These are phyloP conservation scores for Spea bombifrons DNA, from an alignment of 2,113 vertebrate species.

Conservation along the genomic window DNA sequence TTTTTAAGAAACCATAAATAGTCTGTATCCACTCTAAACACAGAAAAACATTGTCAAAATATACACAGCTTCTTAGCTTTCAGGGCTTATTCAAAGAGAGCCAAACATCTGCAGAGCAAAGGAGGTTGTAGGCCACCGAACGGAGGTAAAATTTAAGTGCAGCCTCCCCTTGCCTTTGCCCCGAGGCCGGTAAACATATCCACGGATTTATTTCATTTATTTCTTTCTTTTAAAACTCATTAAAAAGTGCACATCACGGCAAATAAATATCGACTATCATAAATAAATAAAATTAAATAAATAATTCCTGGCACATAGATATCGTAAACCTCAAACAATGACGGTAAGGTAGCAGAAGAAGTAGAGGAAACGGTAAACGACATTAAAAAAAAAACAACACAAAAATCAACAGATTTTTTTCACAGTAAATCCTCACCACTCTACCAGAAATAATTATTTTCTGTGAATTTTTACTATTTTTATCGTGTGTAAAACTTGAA, in stretches of 20 bases:
- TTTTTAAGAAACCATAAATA: constrained; percentile 47
- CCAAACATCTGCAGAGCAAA: background rate
- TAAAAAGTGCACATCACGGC: constrained; percentile 63
- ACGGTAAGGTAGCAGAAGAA: background rate
- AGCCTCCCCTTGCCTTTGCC: background rate
- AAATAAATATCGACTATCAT: constrained; percentile 65
- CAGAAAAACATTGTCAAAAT: constrained; percentile 37
- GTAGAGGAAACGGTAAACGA: background rate
- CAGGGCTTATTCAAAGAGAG: constrained; percentile 25
- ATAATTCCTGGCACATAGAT: constrained; percentile 56
- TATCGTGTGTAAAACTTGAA: too few species aligned
- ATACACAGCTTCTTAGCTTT: background rate
- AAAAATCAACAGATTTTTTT: background rate
- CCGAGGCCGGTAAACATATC: background rate
- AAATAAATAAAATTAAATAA: constrained; percentile 70
- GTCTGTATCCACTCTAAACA: constrained; percentile 41
- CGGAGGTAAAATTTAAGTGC: constrained; percentile 21
- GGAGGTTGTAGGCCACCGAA: constrained; percentile 19
- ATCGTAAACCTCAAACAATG: constrained; percentile 1
- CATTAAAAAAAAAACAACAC: background rate
- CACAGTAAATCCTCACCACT: background rate
- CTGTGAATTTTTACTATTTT: background rate
- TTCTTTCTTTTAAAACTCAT: background rate
- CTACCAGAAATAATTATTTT: background rate
- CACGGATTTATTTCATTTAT: background rate